phyloP scores from a whole-genome alignment of 2,888 invertebrate species.

The Mesorhabditis spiculigera region DNA sequence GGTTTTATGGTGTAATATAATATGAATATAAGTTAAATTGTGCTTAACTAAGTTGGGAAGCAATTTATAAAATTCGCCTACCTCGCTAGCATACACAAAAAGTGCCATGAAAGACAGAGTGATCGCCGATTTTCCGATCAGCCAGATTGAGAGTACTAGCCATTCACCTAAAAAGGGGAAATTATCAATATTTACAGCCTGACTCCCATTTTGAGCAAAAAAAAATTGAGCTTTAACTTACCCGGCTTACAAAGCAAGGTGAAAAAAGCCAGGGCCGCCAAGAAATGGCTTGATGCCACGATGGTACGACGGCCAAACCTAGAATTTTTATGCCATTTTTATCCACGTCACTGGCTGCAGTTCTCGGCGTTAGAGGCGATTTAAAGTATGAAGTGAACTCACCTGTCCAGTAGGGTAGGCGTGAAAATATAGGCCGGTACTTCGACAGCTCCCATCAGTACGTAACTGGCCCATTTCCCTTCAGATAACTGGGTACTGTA shows the following conservation, averaged over 20 bases:
- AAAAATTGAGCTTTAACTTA: not conserved
- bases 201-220: no score
- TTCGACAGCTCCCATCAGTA: conserved; percentile 32
- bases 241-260: not conserved
- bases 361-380: no score
- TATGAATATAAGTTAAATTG: no score
- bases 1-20: no score
- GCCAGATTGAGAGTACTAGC: conserved; percentile 26
- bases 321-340: not conserved
- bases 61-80: not conserved
- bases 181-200: not conserved
- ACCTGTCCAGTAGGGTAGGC: conserved; percentile 25
- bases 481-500: conserved; percentile 33
- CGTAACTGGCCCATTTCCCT: conserved; percentile 32
- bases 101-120: conserved; percentile 35
- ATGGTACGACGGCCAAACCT: conserved; percentile 10
- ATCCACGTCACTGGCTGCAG: not conserved
- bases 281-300: conserved; percentile 6
- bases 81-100: conserved; percentile 39
- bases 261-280: conserved; percentile 3
- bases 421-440: conserved; percentile 29
- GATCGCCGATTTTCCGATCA: conserved; percentile 41
- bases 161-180: not conserved
- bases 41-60: not conserved
- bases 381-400: no score